Base-by-base conservation (phyloP, 2,888 invertebrate genomes). In the Timandra comae region DNA sequence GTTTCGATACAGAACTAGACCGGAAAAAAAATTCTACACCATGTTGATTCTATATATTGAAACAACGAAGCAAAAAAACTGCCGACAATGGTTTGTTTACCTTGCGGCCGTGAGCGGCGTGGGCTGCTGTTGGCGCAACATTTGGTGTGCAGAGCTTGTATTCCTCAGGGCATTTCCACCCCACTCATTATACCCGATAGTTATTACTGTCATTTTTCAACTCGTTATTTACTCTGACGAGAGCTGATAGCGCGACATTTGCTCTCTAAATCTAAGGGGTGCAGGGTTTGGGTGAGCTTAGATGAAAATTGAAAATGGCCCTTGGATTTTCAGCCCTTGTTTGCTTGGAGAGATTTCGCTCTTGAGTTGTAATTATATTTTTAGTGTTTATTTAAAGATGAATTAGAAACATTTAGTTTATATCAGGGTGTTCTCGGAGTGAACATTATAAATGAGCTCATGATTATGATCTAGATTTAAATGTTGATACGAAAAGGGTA, bases 131-230 rank as follows among this genome's bases (percentile, higher is more conserved):
- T 35, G 47, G 46, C 70, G 77, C 77, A 78, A 76, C 80, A 80
- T 81, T 82, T 81, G 84, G 81, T 68, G 63, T 52, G 50, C 61
- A 48, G 49, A 52, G 60, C 77, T 68, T 71, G 76, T 80, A 81
- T 79, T 77, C 84, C 84, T 76, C 49, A 43, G 84, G 84, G 84
- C 75, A 76, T 82, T 69, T 61, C 70, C 78, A 61, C 84, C 85
- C 85, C 69, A 76, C 74, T 82, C 85, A 84, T 84, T 84, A 84
- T 69, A 69, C 74, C 71, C 70, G 61, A 81, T 82, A 84, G 85
- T 84, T 84, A 85, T 85, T 82, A 76, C 85, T 76, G 82, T 80
- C 82, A 85, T 85, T 84, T 85, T 85, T 84, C 85, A 85, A 84
- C 84, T 85, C 80, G 82, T 84, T 85, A 84, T 84, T 85, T 84